Conservation (phyloP, 2,113 vertebrate species). For the Zosterops japonicus region DNA sequence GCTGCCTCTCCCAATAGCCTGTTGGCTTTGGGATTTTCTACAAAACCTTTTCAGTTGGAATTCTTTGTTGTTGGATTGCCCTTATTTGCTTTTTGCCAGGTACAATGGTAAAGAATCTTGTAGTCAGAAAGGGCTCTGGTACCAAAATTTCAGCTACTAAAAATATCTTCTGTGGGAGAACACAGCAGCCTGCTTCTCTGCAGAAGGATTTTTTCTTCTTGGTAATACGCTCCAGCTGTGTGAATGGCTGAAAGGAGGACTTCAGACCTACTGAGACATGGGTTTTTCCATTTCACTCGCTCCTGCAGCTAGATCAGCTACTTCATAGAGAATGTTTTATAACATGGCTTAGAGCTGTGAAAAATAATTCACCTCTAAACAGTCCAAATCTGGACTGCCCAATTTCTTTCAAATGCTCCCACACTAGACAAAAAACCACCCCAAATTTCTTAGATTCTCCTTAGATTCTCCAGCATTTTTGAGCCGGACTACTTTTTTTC, state of each 20-base stretch:
- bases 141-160: conserved; percentile 5
- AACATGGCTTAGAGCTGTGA: background rate
- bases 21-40: background rate
- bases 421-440: background rate
- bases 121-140: background rate
- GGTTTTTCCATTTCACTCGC: background rate
- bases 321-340: background rate
- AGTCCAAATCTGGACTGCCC: background rate
- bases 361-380: background rate
- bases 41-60: background rate
- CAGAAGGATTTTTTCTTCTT: background rate
- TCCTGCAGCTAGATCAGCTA: background rate
- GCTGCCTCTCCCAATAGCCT: background rate
- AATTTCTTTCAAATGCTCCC: background rate
- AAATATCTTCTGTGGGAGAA: conserved; percentile 27
- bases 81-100: background rate
- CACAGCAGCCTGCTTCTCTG: background rate
- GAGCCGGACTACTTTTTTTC: background rate
- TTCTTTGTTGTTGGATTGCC: background rate
- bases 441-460: background rate
- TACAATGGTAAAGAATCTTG: background rate
- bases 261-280: background rate
- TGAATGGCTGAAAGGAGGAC: background rate
- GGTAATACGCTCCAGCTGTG: conserved; percentile 11
- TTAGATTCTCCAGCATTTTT: background rate